Evolutionary conservation across 2,113 vertebrate species (phyloP).

Genomic region (Trematomus loennbergii): DNA sequence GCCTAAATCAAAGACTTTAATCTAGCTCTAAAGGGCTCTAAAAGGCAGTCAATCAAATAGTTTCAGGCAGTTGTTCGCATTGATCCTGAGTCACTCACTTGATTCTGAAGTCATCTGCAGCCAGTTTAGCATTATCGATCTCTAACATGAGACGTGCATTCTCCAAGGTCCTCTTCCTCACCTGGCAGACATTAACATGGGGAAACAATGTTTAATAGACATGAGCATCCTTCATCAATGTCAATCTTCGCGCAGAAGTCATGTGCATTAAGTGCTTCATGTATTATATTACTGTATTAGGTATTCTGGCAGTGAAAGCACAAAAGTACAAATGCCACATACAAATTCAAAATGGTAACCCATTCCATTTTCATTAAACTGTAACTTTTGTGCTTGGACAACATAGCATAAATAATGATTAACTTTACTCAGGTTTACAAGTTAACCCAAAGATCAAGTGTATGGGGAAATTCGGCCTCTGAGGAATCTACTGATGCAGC

Average conservation of each 20-base stretch:
- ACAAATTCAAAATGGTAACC: background rate
- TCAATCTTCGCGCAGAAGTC: background rate
- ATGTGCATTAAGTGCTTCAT: background rate
- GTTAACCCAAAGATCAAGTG: conserved; percentile 17
- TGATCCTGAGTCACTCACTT: conserved; percentile 80
- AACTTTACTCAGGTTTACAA: conserved; percentile 20
- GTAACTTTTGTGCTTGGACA: conserved; percentile 21
- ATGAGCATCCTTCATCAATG: background rate
- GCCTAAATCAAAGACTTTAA: background rate
- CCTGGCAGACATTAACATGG: conserved; percentile 69
- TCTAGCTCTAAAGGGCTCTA: background rate
- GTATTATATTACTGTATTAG: background rate
- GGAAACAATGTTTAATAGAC: background rate
- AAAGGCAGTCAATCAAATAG: no score
- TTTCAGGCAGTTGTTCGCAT: no score
- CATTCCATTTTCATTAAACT: conserved; percentile 34
- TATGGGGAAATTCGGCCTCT: background rate
- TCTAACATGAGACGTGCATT: conserved; percentile 86
- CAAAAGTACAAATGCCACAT: background rate
- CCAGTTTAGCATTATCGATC: conserved; percentile 88
- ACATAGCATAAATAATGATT: conserved; percentile 40
- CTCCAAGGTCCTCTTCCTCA: conserved; percentile 85
- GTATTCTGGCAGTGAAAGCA: background rate
- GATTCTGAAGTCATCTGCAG: conserved; percentile 87
- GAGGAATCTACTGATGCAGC: background rate